Percentiles rank a stretch among this genome's conserved stretches.
Evolutionary conservation across 2,888 invertebrate genomes (phyloP).

Genomic region (Elysia crispata): DNA sequence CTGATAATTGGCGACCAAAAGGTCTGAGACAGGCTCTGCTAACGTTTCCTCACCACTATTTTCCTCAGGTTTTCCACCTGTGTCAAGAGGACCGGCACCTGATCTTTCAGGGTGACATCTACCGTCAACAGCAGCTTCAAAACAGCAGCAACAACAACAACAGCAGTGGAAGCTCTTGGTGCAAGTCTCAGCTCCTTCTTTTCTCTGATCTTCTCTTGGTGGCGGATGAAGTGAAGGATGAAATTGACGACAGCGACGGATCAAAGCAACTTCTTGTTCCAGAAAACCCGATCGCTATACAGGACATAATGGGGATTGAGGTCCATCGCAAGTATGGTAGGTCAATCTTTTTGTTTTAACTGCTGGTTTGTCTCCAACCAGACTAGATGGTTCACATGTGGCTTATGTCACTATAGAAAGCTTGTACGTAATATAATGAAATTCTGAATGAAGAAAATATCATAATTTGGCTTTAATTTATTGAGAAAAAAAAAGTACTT

Average conservation of each 20-base stretch:
- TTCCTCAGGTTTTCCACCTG: conserved; percentile 71
- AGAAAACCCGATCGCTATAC: conserved; percentile 65
- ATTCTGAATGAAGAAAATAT: too few species aligned
- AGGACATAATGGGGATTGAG: conserved; percentile 65
- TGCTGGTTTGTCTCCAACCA: too few species aligned
- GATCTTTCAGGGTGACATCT: conserved; percentile 71
- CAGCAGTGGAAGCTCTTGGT: conserved; percentile 64
- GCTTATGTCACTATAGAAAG: too few species aligned
- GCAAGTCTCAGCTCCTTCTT: conserved; percentile 65
- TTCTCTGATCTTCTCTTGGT: conserved; percentile 71
- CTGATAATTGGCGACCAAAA: too few species aligned
- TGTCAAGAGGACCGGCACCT: conserved; percentile 72
- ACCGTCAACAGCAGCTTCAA: conserved; percentile 45
- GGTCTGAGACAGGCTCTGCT: too few species aligned
- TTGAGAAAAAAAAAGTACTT: too few species aligned
- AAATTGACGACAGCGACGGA: conserved; percentile 49
- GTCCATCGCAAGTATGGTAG: conserved; percentile 65
- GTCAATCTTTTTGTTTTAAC: too few species aligned
- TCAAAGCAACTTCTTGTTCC: conserved; percentile 57
- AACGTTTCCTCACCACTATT: too few species aligned
- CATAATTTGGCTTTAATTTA: too few species aligned
- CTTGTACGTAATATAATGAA: too few species aligned
- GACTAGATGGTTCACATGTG: too few species aligned
- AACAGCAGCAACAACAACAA: too few species aligned
- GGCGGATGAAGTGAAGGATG: conserved; percentile 62